Evolutionary conservation across 2,797 vertebrate genomes (phyloP), one percentile per base, ranked within the genome.

Genomic region (Melanotaenia parkinsoni): DNA sequence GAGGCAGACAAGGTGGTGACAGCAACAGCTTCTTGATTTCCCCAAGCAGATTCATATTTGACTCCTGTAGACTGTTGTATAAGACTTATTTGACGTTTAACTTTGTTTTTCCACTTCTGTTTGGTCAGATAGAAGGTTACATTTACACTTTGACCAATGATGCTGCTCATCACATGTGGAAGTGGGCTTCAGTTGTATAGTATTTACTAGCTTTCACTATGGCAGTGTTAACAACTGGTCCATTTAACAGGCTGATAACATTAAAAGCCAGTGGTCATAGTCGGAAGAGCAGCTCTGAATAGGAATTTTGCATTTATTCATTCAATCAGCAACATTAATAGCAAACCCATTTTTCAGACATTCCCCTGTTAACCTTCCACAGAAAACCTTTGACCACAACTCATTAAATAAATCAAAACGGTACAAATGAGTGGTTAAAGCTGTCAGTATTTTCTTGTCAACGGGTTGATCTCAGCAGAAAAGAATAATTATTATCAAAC

Each of bases 371-470:
- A 59, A 77, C 64, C 30, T 30, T 3, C 38, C 13, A 20, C 13
- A 1, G 38, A 13, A 67, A 67, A 69, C 45, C 22, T 59, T 61
- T 58, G 63, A 14, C 40, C 33, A 13, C 0, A 4, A 68, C 9
- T 37, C 45, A 37, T 59, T 78, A 64, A 68, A 82, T 12, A 22
- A 66, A 72, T 60, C 11, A 16, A 64, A 72, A 40, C 13, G 28
- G 51, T 38, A 58, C 37, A 73, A 73, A 69, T 12, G 33, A 54
- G 58, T 14, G 47, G 22, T 28, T 65, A 9, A 59, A 33, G 14
- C 14, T 37, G 53, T 43, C 37, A 7, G 30, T 54, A 12, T 57
- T 40, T 65, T 70, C 61, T 53, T 61, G 53, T 64, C 63, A 18
- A 2, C 9, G 43, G 32, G 26, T 60, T 53, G 37, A 75, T 71